phyloP scores from a whole-genome alignment of 2,888 invertebrate species.

The Dryocosmus kuriphilus region DNA sequence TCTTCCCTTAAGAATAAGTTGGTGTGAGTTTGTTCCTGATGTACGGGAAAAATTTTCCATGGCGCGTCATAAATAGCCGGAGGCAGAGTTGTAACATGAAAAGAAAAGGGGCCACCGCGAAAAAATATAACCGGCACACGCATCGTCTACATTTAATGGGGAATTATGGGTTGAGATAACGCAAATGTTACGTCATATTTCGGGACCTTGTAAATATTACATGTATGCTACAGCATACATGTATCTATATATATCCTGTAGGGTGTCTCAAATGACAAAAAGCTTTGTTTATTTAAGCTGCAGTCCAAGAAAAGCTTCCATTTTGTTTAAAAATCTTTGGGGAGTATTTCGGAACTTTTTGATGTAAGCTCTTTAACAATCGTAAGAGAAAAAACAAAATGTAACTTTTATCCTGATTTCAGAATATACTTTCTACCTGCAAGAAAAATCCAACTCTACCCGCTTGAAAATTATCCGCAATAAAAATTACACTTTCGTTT shows the following conservation, averaged over 20 bases:
- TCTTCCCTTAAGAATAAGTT: constrained; percentile 59
- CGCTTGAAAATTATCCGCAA: too few species aligned
- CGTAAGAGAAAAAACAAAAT: too few species aligned
- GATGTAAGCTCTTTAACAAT: too few species aligned
- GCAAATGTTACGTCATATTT: constrained; percentile 50
- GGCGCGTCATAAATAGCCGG: constrained; percentile 70
- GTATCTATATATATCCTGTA: too few species aligned
- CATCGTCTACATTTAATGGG: constrained; percentile 68
- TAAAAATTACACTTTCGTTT: too few species aligned
- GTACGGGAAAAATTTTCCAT: constrained; percentile 72
- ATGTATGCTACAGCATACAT: too few species aligned
- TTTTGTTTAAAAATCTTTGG: background rate
- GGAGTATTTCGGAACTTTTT: too few species aligned
- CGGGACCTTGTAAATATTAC: background rate
- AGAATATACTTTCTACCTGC: too few species aligned
- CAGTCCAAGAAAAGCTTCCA: background rate
- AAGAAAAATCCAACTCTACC: too few species aligned
- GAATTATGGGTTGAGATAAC: constrained; percentile 66
- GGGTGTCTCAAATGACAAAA: background rate
- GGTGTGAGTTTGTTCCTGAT: constrained; percentile 67
- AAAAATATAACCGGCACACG: constrained; percentile 11
- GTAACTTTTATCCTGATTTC: too few species aligned
- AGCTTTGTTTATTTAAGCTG: background rate
- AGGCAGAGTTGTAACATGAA: constrained; percentile 47
- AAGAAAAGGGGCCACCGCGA: constrained; percentile 37